Evolutionary conservation across 2,797 vertebrate genomes (phyloP), one percentile per base, ranked within the genome.

Genomic region (Phoeniculus purpureus): DNA sequence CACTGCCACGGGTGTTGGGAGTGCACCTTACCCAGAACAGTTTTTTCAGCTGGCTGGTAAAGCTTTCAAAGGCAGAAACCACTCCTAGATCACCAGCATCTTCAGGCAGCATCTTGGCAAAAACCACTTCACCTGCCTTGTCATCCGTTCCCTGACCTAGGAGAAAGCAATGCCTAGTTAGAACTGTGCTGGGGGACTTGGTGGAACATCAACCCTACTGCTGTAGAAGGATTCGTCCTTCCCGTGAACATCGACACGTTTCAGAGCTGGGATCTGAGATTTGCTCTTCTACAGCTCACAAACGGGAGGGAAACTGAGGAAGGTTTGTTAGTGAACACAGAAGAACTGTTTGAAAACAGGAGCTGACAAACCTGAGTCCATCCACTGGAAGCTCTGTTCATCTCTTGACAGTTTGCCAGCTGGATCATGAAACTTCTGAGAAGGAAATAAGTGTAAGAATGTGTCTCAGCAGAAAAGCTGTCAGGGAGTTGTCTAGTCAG

Each of bases 1-100:
- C 72, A 78, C 26, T 7, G 2, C 14, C 50, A 32, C 8, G 25
- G 3, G 17, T 1, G 1, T 60, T 60, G 72, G 81, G n/a, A 68
- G 18, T 1, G 4, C 16, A 59, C 18, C 82, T 98, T 96, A 99
- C 99, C 92, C 95, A 96, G 27, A 98, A 98, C 8, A 96, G 95
- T n/a, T 97, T 97, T 78, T 97, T 98, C 48, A 99, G 94, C 20
- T 98, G 97, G 29, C 32, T 29, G 43, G 93, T 97, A 94, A 99
- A 98, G 64, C 40, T 96, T 87, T 97, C 98, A 94, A 99, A 98
- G 7, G 97, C 96, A 52, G 93, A 43, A 72, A 96, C 87, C 45
- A 98, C 72, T 52, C 97, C 96, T 26, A 96, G 87, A 29, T 81
- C 89, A 13, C 45, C 72, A 12, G 80, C 29, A 10, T 96, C 93